Evolutionary conservation across 2,888 invertebrate genomes (phyloP).

Genomic region (Epicampocera succincta): DNA sequence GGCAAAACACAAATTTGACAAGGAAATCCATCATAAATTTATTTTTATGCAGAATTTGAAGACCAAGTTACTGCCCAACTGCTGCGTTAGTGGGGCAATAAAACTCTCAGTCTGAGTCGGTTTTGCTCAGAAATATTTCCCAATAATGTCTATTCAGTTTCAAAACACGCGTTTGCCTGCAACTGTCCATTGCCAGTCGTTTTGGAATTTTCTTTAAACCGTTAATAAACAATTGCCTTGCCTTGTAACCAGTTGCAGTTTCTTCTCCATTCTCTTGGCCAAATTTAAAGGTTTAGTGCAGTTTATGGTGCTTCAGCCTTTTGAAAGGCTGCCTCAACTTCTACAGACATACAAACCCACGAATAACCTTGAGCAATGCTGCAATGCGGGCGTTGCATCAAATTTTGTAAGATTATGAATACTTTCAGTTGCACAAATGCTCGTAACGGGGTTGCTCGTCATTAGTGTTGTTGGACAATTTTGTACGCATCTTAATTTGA

Average conservation of each 20-base stretch:
- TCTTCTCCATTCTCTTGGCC: no score
- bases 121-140: not conserved
- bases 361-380: slow-evolving; percentile 47
- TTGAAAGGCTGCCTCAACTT: slow-evolving; percentile 10
- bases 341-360: slow-evolving; percentile 41
- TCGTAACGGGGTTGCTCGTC: slow-evolving; percentile 19
- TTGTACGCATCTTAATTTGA: slow-evolving; percentile 31
- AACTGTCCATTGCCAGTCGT: not conserved
- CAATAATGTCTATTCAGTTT: not conserved
- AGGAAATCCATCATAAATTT: not conserved
- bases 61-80: slow-evolving; percentile 64
- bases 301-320: slow-evolving; percentile 32
- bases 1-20: not conserved
- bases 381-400: slow-evolving; percentile 38
- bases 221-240: slow-evolving; percentile 6
- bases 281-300: slow-evolving; percentile 8
- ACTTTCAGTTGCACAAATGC: slow-evolving; percentile 63
- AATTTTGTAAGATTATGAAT: slow-evolving; percentile 54
- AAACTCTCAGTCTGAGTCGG: slow-evolving; percentile 49
- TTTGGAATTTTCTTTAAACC: slow-evolving; percentile 11
- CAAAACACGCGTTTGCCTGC: not conserved
- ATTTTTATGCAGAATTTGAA: slow-evolving; percentile 38
- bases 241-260: not conserved
- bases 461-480: not conserved
- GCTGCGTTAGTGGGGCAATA: slow-evolving; percentile 71